phyloP scores from a whole-genome alignment of 2,888 invertebrate genomes.

The Lordiphosa andalusiaca region DNA sequence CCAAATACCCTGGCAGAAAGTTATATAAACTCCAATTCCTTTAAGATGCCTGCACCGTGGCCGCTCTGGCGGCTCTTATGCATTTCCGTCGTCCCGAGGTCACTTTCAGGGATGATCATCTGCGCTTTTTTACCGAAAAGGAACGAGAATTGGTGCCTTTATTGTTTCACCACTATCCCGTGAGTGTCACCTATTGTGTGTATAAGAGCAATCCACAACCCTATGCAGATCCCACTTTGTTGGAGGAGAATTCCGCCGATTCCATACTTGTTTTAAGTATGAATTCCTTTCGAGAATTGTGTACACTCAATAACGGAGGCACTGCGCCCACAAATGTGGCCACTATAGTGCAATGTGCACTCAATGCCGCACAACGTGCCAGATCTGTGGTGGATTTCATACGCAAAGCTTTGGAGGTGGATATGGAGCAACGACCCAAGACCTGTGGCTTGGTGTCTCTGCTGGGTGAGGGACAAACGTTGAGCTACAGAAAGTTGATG shows the following conservation, averaged over 20 bases:
- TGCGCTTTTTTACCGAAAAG: conserved; percentile 89
- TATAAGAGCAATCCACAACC: conserved; percentile 88
- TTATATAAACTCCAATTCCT: neutral
- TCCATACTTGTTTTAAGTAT: conserved; percentile 91
- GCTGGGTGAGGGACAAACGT: conserved; percentile 15
- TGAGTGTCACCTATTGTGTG: conserved; percentile 92
- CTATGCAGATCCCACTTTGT: conserved; percentile 90
- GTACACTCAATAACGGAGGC: conserved; percentile 91
- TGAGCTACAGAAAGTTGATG: conserved; percentile 53
- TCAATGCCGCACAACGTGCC: conserved; percentile 86
- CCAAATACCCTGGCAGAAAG: too few species aligned
- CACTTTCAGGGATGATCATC: conserved; percentile 89
- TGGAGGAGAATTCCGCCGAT: conserved; percentile 92
- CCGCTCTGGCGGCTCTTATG: conserved; percentile 91
- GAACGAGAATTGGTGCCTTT: conserved; percentile 94
- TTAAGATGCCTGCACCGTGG: conserved; percentile 92
- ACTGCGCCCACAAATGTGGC: conserved; percentile 85
- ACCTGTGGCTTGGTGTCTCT: neutral
- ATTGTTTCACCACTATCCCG: conserved; percentile 94
- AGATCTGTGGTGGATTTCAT: conserved; percentile 85
- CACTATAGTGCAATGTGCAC: conserved; percentile 85
- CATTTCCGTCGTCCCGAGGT: conserved; percentile 97
- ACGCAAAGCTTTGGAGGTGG: conserved; percentile 85
- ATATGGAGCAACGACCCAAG: conserved; percentile 77
- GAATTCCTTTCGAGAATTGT: conserved; percentile 95